Evolutionary conservation across 2,888 invertebrate genomes (phyloP).

Genomic region (Unio pictorum): DNA sequence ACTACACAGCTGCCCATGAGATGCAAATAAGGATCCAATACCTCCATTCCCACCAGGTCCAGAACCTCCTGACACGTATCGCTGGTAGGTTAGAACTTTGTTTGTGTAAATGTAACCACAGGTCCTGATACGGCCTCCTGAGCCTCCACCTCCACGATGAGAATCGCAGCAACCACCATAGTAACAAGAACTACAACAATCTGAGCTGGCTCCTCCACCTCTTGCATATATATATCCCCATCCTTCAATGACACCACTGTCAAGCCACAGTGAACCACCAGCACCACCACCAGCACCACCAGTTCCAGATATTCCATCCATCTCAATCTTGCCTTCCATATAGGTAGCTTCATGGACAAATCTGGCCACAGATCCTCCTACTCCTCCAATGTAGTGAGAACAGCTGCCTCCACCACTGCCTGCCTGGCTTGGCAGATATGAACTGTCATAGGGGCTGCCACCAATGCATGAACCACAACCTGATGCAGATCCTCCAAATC

Average conservation of each 20-base stretch:
- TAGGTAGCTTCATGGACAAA: slow-evolving; percentile 24
- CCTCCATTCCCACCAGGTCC: slow-evolving; percentile 19
- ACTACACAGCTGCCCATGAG: slow-evolving; percentile 35
- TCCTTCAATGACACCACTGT: slow-evolving; percentile 47
- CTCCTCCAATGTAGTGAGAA: slow-evolving; percentile 23
- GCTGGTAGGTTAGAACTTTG: slow-evolving; percentile 35
- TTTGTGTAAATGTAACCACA: slow-evolving; percentile 33
- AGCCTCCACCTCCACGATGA: slow-evolving; percentile 52
- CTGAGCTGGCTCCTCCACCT: slow-evolving; percentile 35
- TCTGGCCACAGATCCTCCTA: slow-evolving; percentile 42
- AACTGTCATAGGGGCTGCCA: slow-evolving; percentile 6
- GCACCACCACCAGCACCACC: slow-evolving; percentile 54
- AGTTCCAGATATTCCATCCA: slow-evolving; percentile 27
- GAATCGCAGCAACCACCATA: slow-evolving; percentile 11
- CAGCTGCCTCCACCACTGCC: slow-evolving; percentile 56
- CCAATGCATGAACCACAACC: slow-evolving; percentile 16
- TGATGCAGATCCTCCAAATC: slow-evolving; percentile 38
- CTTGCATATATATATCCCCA: slow-evolving; percentile 42
- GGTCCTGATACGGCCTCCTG: slow-evolving; percentile 49
- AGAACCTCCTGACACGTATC: slow-evolving; percentile 26
- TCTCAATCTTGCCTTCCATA: slow-evolving; percentile 44
- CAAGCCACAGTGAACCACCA: slow-evolving; percentile 56
- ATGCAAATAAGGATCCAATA: slow-evolving; percentile 26
- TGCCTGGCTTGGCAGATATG: slow-evolving; percentile 28
- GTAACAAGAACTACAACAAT: slow-evolving; percentile 11